Evolutionary conservation across 2,888 invertebrate genomes (phyloP).

Genomic region (Orthosia gothica): DNA sequence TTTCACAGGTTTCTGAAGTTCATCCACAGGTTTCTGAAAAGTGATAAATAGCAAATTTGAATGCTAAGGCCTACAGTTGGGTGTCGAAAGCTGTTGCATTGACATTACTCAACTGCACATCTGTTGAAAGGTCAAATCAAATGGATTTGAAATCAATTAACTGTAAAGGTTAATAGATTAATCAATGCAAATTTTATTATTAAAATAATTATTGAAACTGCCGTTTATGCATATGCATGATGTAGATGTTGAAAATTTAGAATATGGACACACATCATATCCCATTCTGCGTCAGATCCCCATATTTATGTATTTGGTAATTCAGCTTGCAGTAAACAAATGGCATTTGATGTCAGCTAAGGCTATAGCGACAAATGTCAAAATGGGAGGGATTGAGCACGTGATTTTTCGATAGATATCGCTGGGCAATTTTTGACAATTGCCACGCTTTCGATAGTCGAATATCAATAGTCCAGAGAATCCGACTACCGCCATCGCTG

Average conservation of each 20-base stretch:
- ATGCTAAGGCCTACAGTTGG: background rate
- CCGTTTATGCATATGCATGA: constrained; percentile 22
- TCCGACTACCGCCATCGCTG: too few species aligned
- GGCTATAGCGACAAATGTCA: too few species aligned
- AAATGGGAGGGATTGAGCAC: too few species aligned
- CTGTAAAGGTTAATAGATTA: constrained; percentile 45
- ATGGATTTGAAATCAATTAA: constrained; percentile 21
- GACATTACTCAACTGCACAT: constrained; percentile 13
- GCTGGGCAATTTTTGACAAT: too few species aligned
- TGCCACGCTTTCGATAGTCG: too few species aligned
- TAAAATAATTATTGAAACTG: constrained; percentile 3
- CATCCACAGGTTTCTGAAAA: background rate
- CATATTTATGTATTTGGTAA: background rate
- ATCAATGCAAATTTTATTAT: constrained; percentile 5
- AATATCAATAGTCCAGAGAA: too few species aligned
- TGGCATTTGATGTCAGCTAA: too few species aligned
- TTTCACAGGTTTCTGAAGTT: background rate
- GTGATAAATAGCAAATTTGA: background rate
- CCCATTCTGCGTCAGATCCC: too few species aligned
- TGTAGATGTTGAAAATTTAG: constrained; percentile 2
- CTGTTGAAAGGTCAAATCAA: constrained; percentile 16
- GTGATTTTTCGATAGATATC: too few species aligned
- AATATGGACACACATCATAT: background rate
- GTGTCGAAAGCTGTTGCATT: constrained; percentile 14
- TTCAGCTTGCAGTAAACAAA: background rate